Evolutionary conservation across 2,797 vertebrate genomes (phyloP).

Genomic region (Cottoperca gobio): DNA sequence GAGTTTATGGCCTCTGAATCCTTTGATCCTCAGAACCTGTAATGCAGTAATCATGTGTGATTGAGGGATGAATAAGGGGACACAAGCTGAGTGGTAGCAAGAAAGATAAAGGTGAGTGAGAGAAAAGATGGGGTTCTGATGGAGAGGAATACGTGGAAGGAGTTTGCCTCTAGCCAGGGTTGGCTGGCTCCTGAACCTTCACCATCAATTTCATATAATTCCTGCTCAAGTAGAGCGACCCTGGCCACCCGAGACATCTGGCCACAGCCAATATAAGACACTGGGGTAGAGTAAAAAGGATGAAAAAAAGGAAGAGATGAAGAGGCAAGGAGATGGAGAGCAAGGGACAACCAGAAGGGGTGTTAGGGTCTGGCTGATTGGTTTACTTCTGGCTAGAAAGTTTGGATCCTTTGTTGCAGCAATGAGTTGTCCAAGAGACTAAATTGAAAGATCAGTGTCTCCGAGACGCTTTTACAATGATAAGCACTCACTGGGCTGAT

Average conservation of each 20-base stretch:
- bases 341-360: constrained; percentile 7
- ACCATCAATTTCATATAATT: constrained; percentile 74
- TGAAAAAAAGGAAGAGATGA: constrained; percentile 6
- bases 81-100: constrained; percentile 56
- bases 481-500: constrained; percentile 40
- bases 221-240: constrained; percentile 62
- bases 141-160: constrained; percentile 66
- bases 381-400: constrained; percentile 53
- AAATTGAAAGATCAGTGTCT: constrained; percentile 57
- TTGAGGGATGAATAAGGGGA: constrained; percentile 67
- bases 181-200: constrained; percentile 58
- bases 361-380: constrained; percentile 39
- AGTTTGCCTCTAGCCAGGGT: constrained; percentile 48
- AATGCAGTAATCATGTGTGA: constrained; percentile 79
- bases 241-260: constrained; percentile 42
- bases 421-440: constrained; percentile 10
- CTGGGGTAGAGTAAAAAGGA: constrained; percentile 5
- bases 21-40: constrained; percentile 79
- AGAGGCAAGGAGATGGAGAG: constrained; percentile 15
- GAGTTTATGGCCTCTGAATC: constrained; percentile 71
- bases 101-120: constrained; percentile 48
- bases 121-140: constrained; percentile 45
- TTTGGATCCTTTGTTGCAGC: constrained; percentile 39
- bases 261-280: constrained; percentile 42
- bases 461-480: constrained; percentile 29